A percentile compares a stretch with the other conserved stretches of the same genome.
These are phyloP conservation scores for Scatophagus argus DNA, from an alignment of 2,113 vertebrate species.

Conservation along the genomic window DNA sequence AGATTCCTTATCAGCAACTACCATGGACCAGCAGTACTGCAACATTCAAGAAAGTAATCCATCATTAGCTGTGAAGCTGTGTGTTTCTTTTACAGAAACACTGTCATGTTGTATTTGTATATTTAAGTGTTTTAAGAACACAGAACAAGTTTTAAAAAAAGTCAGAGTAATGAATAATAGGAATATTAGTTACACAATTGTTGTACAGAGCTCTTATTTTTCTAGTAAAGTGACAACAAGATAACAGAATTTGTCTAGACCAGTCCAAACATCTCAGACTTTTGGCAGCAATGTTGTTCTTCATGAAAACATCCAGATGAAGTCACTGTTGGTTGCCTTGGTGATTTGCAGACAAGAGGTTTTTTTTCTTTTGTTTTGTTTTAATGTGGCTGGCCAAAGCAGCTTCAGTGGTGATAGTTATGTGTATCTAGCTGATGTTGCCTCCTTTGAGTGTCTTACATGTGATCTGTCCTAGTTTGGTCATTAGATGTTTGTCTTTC, in stretches of 20 bases:
- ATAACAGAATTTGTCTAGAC: background rate
- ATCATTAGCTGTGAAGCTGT: background rate
- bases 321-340: constrained; percentile 17
- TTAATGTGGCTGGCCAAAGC: constrained; percentile 8
- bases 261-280: constrained; percentile 11
- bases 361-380: background rate
- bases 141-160: background rate
- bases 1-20: constrained; percentile 10
- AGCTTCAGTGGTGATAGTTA: background rate
- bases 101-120: background rate
- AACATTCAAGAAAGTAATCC: background rate
- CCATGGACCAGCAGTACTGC: background rate
- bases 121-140: constrained; percentile 5
- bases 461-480: constrained; percentile 91
- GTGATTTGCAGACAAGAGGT: constrained; percentile 8
- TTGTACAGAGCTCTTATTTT: background rate
- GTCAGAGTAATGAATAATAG: background rate
- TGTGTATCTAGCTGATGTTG: constrained; percentile 89
- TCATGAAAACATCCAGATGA: constrained; percentile 28
- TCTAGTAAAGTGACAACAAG: background rate
- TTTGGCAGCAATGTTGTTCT: constrained; percentile 17
- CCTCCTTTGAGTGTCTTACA: constrained; percentile 96
- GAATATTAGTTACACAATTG: constrained; percentile 11
- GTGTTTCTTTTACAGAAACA: background rate
- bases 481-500: constrained; percentile 92